Evolutionary conservation across 2,113 vertebrate genomes (phyloP), one percentile per base, ranked within the genome.

Genomic region (Python bivittatus): DNA sequence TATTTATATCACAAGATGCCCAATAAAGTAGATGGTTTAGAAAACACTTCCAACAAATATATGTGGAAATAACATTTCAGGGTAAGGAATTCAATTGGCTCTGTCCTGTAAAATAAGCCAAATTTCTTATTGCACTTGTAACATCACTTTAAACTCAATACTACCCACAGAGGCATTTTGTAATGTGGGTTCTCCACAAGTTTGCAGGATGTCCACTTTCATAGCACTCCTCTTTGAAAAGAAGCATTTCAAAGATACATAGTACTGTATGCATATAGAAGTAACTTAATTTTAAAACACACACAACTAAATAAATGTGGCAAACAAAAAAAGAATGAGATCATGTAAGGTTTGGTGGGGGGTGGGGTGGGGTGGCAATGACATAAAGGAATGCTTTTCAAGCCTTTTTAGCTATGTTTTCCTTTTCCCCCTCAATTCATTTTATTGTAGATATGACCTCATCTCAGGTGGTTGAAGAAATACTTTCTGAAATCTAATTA

Each of bases 401-500:
- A 94, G 94, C 87, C 91, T 91, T 88, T 94, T 93, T 90, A 94
- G n/a, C 61, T 96, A 22, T 87, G 94, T 94, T 94, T 68, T 52
- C 64, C 48, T 85, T 17, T 58, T 84, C 4, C 42, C 94, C 84
- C 94, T 83, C 94, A 93, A 44, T 89, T 61, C 61, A 38, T 91
- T 95, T 93, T 86, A 38, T 86, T 88, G 29, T 93, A 95, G 95
- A 93, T 96, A 91, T 94, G 95, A 95, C 92, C 90, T 96, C 95
- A 96, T 95, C 88, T 95, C 95, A 96, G 90, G 92, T 95, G 92
- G 90, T 92, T 96, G 95, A 92, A 96, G 91, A 87, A 96, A 95
- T 93, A 29, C 0, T 57, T 85, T 95, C 5, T 4, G 85, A 96
- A 96, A 95, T 84, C 42, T 93, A 96, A 96, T 95, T 94, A 94